These are phyloP conservation scores for Chromobotia macracanthus DNA, from an alignment of 2,797 vertebrate species.

Conservation along the genomic window DNA sequence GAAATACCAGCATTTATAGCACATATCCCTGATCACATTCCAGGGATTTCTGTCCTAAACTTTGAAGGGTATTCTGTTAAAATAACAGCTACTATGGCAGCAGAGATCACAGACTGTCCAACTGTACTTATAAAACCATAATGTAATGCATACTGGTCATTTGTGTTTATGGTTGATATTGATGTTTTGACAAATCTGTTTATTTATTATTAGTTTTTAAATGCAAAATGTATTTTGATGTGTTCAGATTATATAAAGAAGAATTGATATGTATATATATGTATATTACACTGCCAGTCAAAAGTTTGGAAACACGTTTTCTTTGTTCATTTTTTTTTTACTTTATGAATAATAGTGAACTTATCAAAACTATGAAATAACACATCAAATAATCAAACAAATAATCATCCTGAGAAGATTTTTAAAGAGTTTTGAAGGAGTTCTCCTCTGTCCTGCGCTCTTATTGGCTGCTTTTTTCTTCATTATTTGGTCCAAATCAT, in stretches of 20 bases:
- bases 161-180: neutral
- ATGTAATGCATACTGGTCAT: conserved; percentile 3
- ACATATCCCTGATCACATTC: neutral
- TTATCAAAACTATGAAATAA: no score
- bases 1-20: neutral
- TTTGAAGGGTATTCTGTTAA: neutral
- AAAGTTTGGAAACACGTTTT: no score
- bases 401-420: no score
- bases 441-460: no score
- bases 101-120: neutral
- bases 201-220: conserved; percentile 35
- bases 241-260: neutral
- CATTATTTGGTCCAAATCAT: no score
- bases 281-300: no score
- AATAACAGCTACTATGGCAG: neutral
- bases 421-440: no score
- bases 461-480: no score
- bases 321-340: no score
- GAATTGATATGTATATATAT: neutral
- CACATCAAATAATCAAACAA: no score
- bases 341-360: no score
- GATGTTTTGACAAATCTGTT: conserved; percentile 21
- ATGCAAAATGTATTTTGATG: neutral
- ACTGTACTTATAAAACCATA: neutral
- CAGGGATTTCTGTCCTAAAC: neutral